phyloP scores from a whole-genome alignment of 2,888 invertebrate genomes.

The Megaustenia siamemsis region DNA sequence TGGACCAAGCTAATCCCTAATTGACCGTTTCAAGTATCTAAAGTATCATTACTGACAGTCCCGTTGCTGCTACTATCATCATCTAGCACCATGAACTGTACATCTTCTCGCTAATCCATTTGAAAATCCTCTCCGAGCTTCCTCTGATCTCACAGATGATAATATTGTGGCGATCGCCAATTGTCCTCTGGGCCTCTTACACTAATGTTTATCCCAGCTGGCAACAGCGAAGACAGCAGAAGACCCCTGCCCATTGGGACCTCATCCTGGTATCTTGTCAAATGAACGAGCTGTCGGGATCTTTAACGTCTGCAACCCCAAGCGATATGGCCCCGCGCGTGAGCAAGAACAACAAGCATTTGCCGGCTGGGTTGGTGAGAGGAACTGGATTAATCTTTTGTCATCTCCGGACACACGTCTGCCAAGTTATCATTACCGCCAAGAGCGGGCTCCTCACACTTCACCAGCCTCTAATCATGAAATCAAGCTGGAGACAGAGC shows the following conservation, averaged over 20 bases:
- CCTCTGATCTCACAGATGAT: background rate
- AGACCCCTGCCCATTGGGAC: background rate
- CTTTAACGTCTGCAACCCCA: background rate
- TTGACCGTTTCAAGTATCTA: too few species aligned
- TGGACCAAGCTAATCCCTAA: too few species aligned
- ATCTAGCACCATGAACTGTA: too few species aligned
- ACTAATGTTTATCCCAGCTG: slow-evolving; percentile 23
- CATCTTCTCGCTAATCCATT: too few species aligned
- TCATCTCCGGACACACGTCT: slow-evolving; percentile 13
- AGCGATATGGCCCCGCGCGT: background rate
- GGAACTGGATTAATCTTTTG: background rate
- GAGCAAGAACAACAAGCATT: slow-evolving; percentile 20
- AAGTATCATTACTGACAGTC: too few species aligned
- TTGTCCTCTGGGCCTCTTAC: background rate
- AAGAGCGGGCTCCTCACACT: background rate
- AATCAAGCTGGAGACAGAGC: background rate
- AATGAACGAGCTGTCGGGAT: background rate
- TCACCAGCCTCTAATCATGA: slow-evolving; percentile 21
- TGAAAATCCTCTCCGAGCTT: background rate
- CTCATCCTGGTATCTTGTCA: slow-evolving; percentile 9
- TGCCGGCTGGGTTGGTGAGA: background rate
- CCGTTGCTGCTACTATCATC: too few species aligned
- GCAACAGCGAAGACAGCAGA: background rate
- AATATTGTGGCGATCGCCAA: background rate
- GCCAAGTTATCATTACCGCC: slow-evolving; percentile 25